Evolutionary conservation across 2,797 vertebrate species (phyloP), one percentile per base, ranked within the genome.

Genomic region (Vireo griseus): DNA sequence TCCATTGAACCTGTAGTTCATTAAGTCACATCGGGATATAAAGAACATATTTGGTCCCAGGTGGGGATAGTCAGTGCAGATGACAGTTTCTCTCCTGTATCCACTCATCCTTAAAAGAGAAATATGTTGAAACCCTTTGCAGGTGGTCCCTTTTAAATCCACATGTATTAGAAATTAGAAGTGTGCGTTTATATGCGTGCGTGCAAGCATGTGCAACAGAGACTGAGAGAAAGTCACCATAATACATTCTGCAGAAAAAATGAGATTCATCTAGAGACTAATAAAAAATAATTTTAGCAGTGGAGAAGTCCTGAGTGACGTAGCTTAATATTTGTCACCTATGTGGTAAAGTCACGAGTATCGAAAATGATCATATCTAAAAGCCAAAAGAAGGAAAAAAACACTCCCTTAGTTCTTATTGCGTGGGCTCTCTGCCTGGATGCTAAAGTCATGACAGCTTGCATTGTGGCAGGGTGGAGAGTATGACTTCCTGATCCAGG

Each of bases 401-500:
- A 0, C 13, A 77, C 47, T 77, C 63, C 39, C 42, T 72, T 51
- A 78, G 61, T 82, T 94, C 52, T n/a, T 47, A 51, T 50, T 25
- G 2, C 63, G 28, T 6, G 35, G 54, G 26, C 25, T 55, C 50
- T 1, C 74, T 94, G 51, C 63, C 74, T 71, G 72, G 37, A 69
- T 4, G 11, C 83, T 90, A 58, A 84, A 82, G 44, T 59, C 80
- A 73, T 76, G 80, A 69, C 69, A 90, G 55, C 59, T 86, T 93
- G 69, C 57, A 44, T 61, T 90, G 71, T 90, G 59, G 35, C 13
- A 2, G 26, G 26, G 48, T 81, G 40, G 50, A 54, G 29, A 66
- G 18, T 7, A 29, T 26, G 59, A 16, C 71, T 86, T 79, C 51
- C 55, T 75, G 21, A 93, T 59, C 69, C 84, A 86, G 80, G 77